Conservation (phyloP, 2,888 invertebrate species). For the Thalpophila matura region DNA sequence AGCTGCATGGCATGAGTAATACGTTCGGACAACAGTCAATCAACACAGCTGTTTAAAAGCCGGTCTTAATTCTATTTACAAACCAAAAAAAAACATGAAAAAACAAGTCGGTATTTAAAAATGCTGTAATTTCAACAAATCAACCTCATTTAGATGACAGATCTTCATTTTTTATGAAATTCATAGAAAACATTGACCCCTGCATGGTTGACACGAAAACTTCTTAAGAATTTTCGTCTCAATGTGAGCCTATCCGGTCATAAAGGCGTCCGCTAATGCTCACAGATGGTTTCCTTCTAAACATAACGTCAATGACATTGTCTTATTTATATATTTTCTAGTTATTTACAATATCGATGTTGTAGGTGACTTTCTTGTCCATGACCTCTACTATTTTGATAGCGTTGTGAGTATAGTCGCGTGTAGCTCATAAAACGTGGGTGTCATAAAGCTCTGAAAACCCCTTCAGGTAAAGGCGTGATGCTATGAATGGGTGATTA, state of each 20-base stretch:
- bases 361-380: neutral
- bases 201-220: constrained; percentile 1
- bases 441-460: too few species aligned
- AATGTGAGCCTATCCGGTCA: constrained; percentile 33
- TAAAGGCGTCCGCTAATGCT: constrained; percentile 23
- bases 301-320: constrained; percentile 7
- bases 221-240: constrained; percentile 17
- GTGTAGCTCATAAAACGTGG: too few species aligned
- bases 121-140: constrained; percentile 2
- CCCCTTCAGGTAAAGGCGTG: too few species aligned
- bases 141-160: neutral
- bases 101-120: neutral
- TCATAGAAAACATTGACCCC: neutral
- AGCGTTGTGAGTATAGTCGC: too few species aligned
- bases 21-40: constrained; percentile 6
- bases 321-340: constrained; percentile 13
- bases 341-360: constrained; percentile 3
- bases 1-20: neutral
- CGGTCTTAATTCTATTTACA: neutral
- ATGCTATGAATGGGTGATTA: too few species aligned
- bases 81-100: neutral
- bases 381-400: neutral
- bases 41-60: constrained; percentile 17
- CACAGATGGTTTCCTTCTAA: constrained; percentile 16
- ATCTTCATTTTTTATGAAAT: neutral